Base-by-base conservation (phyloP, 2,113 vertebrate genomes). In the Sprattus sprattus region DNA sequence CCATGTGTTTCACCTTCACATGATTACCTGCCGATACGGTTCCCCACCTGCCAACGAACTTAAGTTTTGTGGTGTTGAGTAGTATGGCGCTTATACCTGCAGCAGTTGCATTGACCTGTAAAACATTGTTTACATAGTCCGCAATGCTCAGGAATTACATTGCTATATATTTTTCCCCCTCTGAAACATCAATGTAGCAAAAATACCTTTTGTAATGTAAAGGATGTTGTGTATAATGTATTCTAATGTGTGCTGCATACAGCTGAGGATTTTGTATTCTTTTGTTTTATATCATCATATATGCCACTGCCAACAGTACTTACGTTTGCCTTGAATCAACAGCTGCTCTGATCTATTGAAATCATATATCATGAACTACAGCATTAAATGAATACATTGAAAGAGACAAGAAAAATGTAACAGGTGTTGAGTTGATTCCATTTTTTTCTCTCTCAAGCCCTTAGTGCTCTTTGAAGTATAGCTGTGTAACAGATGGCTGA, bases 281-380 rank as follows among this genome's bases (percentile, higher is more conserved):
- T 86, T 11, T 81, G 52, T 88, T 88, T 88, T 88, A 75, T 86
- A 88, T 81, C 84, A 86, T 82, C 32, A 78, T 78, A 60, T 64
- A 80, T 82, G 54, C 85, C 87, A 83, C 49, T 82, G 87, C 82
- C 87, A 84, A 54, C 47, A 28, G 8, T 78, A 11, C 39, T 84
- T 45, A 67, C 20, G 22, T 86, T 46, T 54, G 80, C 54, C 46
- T 83, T 71, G 28, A 78, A 78, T 44, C 71, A 32, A 39, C 28
- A 39, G 28, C 71, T 45, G 28, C 52, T 67, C 49, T 20, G 49
- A 39, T 78, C 50, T 82, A 10, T 39, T 82, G 45, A 3, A 44
- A 32, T 78, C 28, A 39, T 60, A 78, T 78, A 78, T 78, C 71
- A 78, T 39, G 71, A 32, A 78, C 28, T 78, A 78, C 71, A 78